These are phyloP conservation scores for Aphodius granarius DNA, from an alignment of 2,888 invertebrate genomes.

Conservation along the genomic window DNA sequence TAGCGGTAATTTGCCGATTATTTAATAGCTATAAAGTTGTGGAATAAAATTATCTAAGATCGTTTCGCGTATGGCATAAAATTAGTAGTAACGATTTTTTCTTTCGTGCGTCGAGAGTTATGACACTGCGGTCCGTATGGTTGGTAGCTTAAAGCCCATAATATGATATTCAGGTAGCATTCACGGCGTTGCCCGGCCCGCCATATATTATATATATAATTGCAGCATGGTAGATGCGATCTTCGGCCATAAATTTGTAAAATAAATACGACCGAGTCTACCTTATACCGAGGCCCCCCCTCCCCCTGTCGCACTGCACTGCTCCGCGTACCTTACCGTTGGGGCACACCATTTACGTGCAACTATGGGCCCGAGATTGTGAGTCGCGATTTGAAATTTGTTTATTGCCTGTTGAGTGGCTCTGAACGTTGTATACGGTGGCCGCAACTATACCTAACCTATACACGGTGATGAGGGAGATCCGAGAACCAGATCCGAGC, in stretches of 20 bases:
- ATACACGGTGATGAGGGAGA: neutral
- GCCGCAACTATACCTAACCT: neutral
- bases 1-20: neutral
- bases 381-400: slow-evolving; percentile 46
- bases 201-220: slow-evolving; percentile 43
- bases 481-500: neutral
- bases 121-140: neutral
- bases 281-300: neutral
- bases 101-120: neutral
- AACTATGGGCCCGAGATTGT: slow-evolving; percentile 36
- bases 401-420: slow-evolving; percentile 51
- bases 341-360: slow-evolving; percentile 37
- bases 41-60: neutral
- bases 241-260: slow-evolving; percentile 55
- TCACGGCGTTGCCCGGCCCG: neutral
- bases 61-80: neutral
- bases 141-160: neutral
- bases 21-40: neutral
- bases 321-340: slow-evolving; percentile 15
- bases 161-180: neutral
- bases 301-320: neutral
- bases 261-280: slow-evolving; percentile 49
- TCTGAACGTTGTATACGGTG: slow-evolving; percentile 41
- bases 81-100: neutral
- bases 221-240: slow-evolving; percentile 53